These are phyloP conservation scores for Fukomys damarensis DNA, from an alignment of 2,113 vertebrate species.

Conservation along the genomic window DNA sequence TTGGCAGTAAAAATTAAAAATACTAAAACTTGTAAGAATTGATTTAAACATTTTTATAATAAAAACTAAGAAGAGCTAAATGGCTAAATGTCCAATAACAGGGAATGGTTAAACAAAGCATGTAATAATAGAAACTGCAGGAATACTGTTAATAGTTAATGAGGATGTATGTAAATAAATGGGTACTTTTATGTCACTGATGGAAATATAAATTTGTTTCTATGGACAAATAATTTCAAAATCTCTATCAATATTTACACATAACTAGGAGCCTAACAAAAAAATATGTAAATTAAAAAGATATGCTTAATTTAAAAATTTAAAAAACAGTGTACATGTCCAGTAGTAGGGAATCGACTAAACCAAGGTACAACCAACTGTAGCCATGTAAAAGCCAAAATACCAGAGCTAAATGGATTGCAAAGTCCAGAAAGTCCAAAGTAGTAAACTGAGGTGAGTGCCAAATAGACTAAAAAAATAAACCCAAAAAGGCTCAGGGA, in stretches of 20 bases:
- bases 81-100: background rate
- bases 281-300: background rate
- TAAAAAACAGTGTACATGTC: background rate
- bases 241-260: background rate
- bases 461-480: background rate
- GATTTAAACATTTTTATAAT: background rate
- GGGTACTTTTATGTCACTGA: background rate
- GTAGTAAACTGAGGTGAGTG: background rate
- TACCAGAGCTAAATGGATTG: background rate
- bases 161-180: background rate
- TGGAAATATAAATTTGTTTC: background rate
- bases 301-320: background rate
- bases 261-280: background rate
- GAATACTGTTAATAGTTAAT: background rate
- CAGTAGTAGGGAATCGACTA: background rate
- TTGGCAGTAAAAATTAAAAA: background rate
- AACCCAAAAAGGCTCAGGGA: background rate
- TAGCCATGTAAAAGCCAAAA: background rate
- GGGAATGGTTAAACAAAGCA: background rate
- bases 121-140: background rate
- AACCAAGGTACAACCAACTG: background rate
- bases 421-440: background rate
- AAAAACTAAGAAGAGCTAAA: background rate
- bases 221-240: background rate
- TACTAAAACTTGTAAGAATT: background rate